A percentile compares a stretch with the other conserved stretches of the same genome.
Evolutionary conservation across 1,140 invertebrate species (phyloP).

Genomic region (Diorhabda elongata): DNA sequence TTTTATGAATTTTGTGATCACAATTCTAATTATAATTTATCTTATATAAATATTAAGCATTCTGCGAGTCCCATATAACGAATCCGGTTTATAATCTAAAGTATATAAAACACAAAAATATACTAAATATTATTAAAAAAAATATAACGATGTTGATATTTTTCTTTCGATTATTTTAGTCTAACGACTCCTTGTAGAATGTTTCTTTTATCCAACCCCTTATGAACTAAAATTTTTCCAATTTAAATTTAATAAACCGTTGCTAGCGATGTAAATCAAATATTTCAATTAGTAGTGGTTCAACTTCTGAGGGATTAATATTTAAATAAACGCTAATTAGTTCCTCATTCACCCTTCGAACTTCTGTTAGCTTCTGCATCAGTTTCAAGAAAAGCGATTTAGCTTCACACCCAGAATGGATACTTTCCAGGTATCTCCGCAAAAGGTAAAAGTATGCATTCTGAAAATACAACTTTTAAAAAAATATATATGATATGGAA

Average conservation of each 20-base stretch:
- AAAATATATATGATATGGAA: too few species aligned
- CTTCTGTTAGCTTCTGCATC: slow-evolving; percentile 81
- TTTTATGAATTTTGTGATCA: too few species aligned
- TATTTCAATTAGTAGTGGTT: slow-evolving; percentile 88
- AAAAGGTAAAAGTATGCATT: slow-evolving; percentile 88
- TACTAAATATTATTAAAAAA: too few species aligned
- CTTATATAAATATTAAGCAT: too few species aligned
- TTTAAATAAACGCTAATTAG: slow-evolving; percentile 84
- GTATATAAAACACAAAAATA: too few species aligned
- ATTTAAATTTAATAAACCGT: background rate
- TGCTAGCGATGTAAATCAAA: slow-evolving; percentile 74
- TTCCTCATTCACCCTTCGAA: slow-evolving; percentile 80
- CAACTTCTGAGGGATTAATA: slow-evolving; percentile 83
- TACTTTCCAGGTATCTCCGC: slow-evolving; percentile 77
- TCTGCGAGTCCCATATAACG: too few species aligned
- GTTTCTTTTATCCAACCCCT: too few species aligned
- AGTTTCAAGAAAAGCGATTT: slow-evolving; percentile 79
- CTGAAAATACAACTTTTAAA: slow-evolving; percentile 49
- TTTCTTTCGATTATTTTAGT: too few species aligned
- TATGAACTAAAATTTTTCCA: background rate
- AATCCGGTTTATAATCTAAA: too few species aligned
- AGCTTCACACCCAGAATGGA: slow-evolving; percentile 78
- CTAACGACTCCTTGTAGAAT: too few species aligned
- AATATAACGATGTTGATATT: too few species aligned
- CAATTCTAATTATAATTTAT: too few species aligned